Conservation (phyloP, 2,113 vertebrate species). For the Leptobrachium leishanense region DNA sequence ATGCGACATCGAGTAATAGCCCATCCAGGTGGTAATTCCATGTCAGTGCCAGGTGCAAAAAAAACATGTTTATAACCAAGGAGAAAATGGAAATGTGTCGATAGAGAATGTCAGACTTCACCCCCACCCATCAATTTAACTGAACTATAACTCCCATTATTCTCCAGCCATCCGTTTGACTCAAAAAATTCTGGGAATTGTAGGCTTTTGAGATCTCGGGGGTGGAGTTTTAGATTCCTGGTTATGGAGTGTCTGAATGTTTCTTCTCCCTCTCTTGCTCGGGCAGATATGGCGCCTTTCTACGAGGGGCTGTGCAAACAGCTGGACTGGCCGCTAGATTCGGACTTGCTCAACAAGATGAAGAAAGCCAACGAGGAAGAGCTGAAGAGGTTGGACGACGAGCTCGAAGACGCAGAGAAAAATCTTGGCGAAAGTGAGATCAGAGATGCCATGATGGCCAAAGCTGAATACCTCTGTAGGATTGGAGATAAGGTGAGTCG, state of each 20-base stretch:
- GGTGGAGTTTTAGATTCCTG: too few relatives aligned
- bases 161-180: too few relatives aligned
- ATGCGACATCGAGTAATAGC: too few relatives aligned
- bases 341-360: constrained; percentile 86
- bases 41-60: too few relatives aligned
- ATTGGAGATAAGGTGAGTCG: constrained; percentile 89
- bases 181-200: too few relatives aligned
- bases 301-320: constrained; percentile 92
- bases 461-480: constrained; percentile 91
- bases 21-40: too few relatives aligned
- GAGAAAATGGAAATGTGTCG: too few relatives aligned
- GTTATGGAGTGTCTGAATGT: neutral
- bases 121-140: too few relatives aligned
- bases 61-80: too few relatives aligned
- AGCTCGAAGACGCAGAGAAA: constrained; percentile 92
- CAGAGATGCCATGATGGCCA: constrained; percentile 95
- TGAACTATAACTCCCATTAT: too few relatives aligned
- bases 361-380: constrained; percentile 94
- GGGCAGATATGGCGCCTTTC: constrained; percentile 90
- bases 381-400: constrained; percentile 83
- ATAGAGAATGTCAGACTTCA: too few relatives aligned
- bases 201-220: too few relatives aligned
- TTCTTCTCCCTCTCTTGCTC: neutral
- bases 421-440: constrained; percentile 95
- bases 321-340: constrained; percentile 88